A percentile compares a stretch with the other conserved stretches of the same genome.
phyloP scores from a whole-genome alignment of 1,140 invertebrate species.

The Cotesia chilonis region DNA sequence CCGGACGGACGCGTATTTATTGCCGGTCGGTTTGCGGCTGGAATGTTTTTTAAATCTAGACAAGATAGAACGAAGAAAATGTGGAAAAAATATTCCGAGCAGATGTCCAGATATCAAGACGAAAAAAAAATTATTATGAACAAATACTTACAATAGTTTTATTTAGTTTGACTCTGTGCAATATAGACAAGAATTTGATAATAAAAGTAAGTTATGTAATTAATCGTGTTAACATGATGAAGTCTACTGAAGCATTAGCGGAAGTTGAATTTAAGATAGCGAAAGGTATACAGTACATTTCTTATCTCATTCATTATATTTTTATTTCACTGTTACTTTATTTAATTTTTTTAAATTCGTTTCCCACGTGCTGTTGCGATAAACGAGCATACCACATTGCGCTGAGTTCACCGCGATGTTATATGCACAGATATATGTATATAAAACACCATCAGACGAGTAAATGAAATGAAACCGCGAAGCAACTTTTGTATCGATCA shows the following conservation, averaged over 20 bases:
- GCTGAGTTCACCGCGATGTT: background rate
- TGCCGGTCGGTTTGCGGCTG: conserved; percentile 39
- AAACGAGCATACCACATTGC: background rate
- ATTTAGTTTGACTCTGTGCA: no score
- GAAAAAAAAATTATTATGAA: no score
- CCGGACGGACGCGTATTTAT: conserved; percentile 42
- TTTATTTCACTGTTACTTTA: background rate
- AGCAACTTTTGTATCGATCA: conserved; percentile 20
- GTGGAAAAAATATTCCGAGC: background rate
- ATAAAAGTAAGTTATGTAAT: no score
- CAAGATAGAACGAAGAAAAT: conserved; percentile 1
- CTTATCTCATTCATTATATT: background rate
- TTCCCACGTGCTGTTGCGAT: background rate
- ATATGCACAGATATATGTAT: conserved; percentile 3
- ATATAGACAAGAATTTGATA: no score
- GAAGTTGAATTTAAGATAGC: no score
- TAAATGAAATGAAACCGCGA: conserved; percentile 13
- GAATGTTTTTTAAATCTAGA: conserved; percentile 26
- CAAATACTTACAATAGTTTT: no score
- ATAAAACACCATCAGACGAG: conserved; percentile 23
- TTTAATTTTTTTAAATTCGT: conserved; percentile 11
- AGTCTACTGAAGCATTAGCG: no score
- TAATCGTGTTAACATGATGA: no score
- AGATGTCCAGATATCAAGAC: no score
- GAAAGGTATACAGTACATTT: no score